A percentile compares a stretch with the other conserved stretches of the same genome.
Conservation (phyloP, 2,113 vertebrate genomes). For the Cinclus mexicanus region DNA sequence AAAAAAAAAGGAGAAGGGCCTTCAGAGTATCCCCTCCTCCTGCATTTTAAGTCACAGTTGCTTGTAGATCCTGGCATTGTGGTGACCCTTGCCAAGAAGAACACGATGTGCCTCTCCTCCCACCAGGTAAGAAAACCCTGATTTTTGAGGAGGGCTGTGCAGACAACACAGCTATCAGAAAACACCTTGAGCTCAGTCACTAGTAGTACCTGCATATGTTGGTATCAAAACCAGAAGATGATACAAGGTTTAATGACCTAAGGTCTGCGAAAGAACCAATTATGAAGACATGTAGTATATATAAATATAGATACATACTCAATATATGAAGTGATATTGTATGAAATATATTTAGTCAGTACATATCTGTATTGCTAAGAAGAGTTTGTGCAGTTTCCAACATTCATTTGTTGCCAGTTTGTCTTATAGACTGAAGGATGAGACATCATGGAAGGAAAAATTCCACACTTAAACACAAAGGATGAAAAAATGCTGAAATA, state of each 20-base stretch:
- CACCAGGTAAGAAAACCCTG: neutral
- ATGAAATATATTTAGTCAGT: neutral
- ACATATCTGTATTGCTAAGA: neutral
- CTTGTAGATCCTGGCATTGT: neutral
- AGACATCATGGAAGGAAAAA: neutral
- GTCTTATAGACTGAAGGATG: neutral
- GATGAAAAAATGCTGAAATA: neutral
- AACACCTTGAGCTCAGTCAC: neutral
- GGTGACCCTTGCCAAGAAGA: neutral
- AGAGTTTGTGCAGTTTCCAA: neutral
- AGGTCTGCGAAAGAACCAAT: neutral
- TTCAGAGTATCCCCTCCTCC: neutral
- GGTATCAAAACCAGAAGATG: neutral
- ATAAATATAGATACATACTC: too few relatives aligned
- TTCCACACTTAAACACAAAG: neutral
- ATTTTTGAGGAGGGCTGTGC: neutral
- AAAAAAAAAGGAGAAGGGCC: neutral
- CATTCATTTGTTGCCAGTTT: neutral
- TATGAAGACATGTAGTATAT: neutral
- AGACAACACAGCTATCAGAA: neutral
- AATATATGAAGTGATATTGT: neutral
- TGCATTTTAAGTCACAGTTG: neutral
- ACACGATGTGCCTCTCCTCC: neutral
- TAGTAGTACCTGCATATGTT: accelerated
- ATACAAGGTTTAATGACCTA: neutral